Evolutionary conservation across 2,888 invertebrate species (phyloP).

Genomic region (Drosophila demipolita): DNA sequence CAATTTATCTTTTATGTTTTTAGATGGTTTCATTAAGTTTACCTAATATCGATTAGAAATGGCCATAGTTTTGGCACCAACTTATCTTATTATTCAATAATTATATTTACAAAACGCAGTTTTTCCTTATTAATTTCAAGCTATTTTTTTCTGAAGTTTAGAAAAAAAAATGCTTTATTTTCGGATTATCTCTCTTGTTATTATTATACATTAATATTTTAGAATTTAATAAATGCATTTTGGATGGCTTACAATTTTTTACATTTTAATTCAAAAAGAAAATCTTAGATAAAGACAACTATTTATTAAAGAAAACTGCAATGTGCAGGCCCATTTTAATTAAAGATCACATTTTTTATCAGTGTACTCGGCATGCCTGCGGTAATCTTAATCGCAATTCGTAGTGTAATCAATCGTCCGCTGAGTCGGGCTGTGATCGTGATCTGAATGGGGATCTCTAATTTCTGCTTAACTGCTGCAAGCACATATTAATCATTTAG

Average conservation of each 20-base stretch:
- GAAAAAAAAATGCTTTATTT: neutral
- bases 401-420: constrained; percentile 31
- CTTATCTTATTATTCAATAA: neutral
- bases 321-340: neutral
- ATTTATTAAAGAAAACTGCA: neutral
- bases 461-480: constrained; percentile 19
- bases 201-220: too few relatives aligned
- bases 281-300: neutral
- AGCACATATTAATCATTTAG: constrained; percentile 38
- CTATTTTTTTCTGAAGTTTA: neutral
- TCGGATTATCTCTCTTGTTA: neutral
- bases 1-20: neutral
- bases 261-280: too few relatives aligned
- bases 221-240: neutral
- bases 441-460: constrained; percentile 22
- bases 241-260: neutral
- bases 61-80: neutral
- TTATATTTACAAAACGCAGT: too few relatives aligned
- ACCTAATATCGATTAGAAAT: neutral
- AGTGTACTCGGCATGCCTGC: neutral
- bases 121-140: neutral
- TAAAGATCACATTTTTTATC: neutral
- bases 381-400: neutral
- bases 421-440: constrained; percentile 10
- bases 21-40: neutral